A percentile compares a stretch with the other conserved stretches of the same genome.
These are phyloP conservation scores for Beris chalybata DNA, from an alignment of 2,888 invertebrate species.

Conservation along the genomic window DNA sequence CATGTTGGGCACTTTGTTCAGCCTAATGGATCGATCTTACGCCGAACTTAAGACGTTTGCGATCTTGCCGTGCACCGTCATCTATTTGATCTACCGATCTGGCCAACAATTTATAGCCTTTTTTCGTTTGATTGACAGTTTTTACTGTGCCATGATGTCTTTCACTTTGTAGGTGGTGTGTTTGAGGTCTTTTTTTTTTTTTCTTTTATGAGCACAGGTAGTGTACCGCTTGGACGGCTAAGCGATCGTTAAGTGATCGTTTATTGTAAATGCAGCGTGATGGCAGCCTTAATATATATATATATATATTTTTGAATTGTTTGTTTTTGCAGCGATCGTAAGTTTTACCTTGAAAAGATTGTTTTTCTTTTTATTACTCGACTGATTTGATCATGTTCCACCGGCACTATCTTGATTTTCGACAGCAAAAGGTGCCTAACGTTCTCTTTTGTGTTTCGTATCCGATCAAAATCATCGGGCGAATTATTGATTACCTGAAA, in stretches of 20 bases:
- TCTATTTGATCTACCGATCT: not conserved
- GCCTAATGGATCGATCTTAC: slow-evolving; percentile 15
- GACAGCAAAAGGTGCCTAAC: no score
- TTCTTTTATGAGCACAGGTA: slow-evolving; percentile 1
- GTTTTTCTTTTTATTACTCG: slow-evolving; percentile 4
- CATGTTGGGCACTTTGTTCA: not conserved
- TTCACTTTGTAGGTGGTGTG: slow-evolving; percentile 19
- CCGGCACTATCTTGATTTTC: no score
- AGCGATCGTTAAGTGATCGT: slow-evolving; percentile 26
- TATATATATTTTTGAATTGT: slow-evolving; percentile 6
- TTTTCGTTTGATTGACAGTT: slow-evolving; percentile 29
- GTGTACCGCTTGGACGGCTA: slow-evolving; percentile 3
- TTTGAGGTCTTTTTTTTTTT: slow-evolving; percentile 12
- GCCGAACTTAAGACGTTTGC: not conserved
- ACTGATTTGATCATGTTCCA: not conserved
- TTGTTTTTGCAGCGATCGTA: slow-evolving; percentile 19
- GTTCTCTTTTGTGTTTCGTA: not conserved
- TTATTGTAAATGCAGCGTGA: slow-evolving; percentile 11
- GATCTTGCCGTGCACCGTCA: no score
- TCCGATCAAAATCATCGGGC: not conserved
- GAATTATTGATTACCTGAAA: not conserved
- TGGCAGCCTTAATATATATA: slow-evolving; percentile 23
- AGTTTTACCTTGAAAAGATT: slow-evolving; percentile 27
- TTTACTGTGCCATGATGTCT: slow-evolving; percentile 23
- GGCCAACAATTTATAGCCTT: slow-evolving; percentile 18